Conservation (phyloP, 2,797 vertebrate genomes). For the Notolepis coatsorum region DNA sequence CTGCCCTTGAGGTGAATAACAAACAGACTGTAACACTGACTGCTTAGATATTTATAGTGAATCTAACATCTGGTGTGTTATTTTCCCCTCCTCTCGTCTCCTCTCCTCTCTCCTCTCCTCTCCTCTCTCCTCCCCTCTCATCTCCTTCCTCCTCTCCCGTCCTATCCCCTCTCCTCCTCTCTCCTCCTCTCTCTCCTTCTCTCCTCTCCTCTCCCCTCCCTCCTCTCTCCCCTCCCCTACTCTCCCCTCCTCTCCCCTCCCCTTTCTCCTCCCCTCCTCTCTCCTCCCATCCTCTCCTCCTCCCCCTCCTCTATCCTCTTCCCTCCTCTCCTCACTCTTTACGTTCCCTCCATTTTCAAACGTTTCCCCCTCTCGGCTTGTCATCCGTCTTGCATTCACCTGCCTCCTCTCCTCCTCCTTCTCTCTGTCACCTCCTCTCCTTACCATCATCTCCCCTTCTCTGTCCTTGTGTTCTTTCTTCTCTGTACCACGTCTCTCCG, state of each 20-base stretch:
- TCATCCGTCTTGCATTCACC: not conserved
- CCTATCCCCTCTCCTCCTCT: not conserved
- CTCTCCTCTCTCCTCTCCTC: not conserved
- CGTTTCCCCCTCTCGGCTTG: not conserved
- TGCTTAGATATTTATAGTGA: not conserved
- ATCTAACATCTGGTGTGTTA: slow-evolving; percentile 27
- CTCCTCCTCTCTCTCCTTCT: not conserved
- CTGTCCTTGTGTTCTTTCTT: too few relatives aligned
- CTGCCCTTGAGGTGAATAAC: slow-evolving; percentile 1
- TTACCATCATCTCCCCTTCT: too few relatives aligned
- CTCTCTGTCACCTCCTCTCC: slow-evolving; percentile 41
- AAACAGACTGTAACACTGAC: not conserved
- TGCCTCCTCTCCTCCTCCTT: not conserved
- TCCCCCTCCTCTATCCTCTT: not conserved
- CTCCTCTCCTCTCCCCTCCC: too few relatives aligned
- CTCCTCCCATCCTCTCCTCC: not conserved
- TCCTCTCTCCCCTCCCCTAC: slow-evolving; percentile 11
- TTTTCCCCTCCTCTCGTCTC: too few relatives aligned
- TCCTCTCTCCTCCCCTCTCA: not conserved
- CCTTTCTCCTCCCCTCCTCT: not conserved
- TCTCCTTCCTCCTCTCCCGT: not conserved
- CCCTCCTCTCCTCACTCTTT: not conserved
- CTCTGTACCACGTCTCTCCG: too few relatives aligned
- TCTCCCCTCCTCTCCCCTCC: not conserved
- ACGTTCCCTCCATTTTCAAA: slow-evolving; percentile 18